These are phyloP conservation scores for Tribolium freemani DNA, from an alignment of 2,888 invertebrate genomes.

Conservation along the genomic window DNA sequence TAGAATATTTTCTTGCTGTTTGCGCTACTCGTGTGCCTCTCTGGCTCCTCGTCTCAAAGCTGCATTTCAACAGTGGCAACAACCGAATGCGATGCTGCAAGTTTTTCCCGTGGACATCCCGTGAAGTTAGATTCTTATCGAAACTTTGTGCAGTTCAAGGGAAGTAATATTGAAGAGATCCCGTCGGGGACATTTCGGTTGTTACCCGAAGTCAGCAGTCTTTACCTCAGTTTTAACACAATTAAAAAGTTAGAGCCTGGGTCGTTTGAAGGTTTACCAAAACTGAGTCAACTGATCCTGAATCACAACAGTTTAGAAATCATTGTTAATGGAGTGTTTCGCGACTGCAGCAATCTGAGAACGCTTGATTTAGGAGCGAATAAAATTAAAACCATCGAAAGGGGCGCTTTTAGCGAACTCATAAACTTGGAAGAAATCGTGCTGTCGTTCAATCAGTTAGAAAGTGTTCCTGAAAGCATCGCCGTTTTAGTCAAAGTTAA, in stretches of 20 bases:
- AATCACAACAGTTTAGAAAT: constrained; percentile 32
- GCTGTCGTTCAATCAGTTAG: constrained; percentile 38
- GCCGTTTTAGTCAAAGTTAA: constrained; percentile 33
- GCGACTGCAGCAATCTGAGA: constrained; percentile 30
- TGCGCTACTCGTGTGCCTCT: not conserved
- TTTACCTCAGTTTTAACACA: constrained; percentile 44
- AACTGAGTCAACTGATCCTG: constrained; percentile 31
- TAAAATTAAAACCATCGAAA: constrained; percentile 37
- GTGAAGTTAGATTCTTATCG: constrained; percentile 19
- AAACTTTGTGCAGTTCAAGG: constrained; percentile 31
- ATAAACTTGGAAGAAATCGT: constrained; percentile 38
- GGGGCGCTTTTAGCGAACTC: constrained; percentile 36
- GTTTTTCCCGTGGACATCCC: constrained; percentile 23
- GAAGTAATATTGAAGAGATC: constrained; percentile 19
- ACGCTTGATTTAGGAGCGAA: constrained; percentile 36
- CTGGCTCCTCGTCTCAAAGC: constrained; percentile 16
- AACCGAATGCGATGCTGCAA: constrained; percentile 35
- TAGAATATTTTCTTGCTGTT: constrained; percentile 1
- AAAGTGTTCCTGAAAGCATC: constrained; percentile 32
- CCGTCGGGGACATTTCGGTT: constrained; percentile 37
- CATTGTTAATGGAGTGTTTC: constrained; percentile 31
- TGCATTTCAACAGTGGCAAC: constrained; percentile 35
- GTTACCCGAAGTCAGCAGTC: constrained; percentile 36
- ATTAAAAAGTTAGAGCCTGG: constrained; percentile 36
- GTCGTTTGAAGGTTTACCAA: constrained; percentile 34